phyloP scores from a whole-genome alignment of 2,888 invertebrate genomes.

The Panopea generosa region DNA sequence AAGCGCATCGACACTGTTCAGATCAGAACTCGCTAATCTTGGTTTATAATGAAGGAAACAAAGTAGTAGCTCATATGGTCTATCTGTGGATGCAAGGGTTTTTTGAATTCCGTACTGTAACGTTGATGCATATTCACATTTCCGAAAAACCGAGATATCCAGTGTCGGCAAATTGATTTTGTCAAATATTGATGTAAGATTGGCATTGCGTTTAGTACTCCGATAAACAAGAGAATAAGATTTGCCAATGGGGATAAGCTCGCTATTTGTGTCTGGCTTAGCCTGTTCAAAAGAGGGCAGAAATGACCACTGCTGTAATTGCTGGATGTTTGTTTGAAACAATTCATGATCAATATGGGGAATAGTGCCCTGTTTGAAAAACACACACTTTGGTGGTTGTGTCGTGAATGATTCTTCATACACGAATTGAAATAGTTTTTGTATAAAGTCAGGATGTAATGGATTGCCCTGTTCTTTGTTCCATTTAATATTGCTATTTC shows the following conservation, averaged over 20 bases:
- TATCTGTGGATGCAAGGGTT: not conserved
- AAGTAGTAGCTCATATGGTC: not conserved
- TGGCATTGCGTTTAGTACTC: not conserved
- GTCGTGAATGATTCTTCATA: constrained; percentile 6
- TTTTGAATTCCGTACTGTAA: not conserved
- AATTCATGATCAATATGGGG: too few relatives aligned
- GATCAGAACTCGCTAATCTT: not conserved
- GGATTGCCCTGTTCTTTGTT: not conserved
- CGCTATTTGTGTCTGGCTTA: too few relatives aligned
- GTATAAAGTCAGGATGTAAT: constrained; percentile 5
- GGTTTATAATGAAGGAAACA: not conserved
- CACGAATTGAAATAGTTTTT: constrained; percentile 15
- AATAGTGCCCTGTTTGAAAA: not conserved
- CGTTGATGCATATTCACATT: too few relatives aligned
- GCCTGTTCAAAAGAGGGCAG: not conserved
- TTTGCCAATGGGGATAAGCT: too few relatives aligned
- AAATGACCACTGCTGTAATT: not conserved
- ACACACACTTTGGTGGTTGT: not conserved
- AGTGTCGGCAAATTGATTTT: not conserved
- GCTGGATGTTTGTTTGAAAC: not conserved
- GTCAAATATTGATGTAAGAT: not conserved
- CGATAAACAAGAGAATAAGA: too few relatives aligned
- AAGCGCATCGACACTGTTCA: constrained; percentile 4
- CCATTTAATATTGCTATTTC: not conserved
- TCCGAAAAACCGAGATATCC: not conserved